Evolutionary conservation across 2,797 vertebrate genomes (phyloP), one percentile per base, ranked within the genome.

Genomic region (Todus mexicanus): DNA sequence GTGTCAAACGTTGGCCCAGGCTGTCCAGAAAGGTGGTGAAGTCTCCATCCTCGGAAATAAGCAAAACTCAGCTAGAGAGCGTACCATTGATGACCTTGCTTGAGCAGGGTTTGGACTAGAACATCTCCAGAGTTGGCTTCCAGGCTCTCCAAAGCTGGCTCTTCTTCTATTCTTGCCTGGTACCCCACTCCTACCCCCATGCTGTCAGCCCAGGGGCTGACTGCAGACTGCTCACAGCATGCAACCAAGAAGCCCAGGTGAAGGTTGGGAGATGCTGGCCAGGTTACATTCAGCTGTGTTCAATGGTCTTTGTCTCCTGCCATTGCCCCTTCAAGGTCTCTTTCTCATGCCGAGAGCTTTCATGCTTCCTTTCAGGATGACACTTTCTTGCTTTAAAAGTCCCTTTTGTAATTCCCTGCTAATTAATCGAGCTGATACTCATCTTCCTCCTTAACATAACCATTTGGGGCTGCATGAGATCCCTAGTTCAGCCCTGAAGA

Each of bases 171-270:
- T 25, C 25, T 22, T 37, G 47, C 12, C n/a, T 23, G 1, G 0
- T 63, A 9, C 4, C 23, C 14, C 17, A 47, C 19, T n/a, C n/a
- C n/a, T n/a, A n/a, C n/a, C n/a, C n/a, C n/a, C 11, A 5, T 31
- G 43, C 54, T 42, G 7, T 10, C 51, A 63, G 31, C 19, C 25
- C 69, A 37, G 42, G 38, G 40, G 43, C 23, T 69, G 45, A 51
- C 31, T 60, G 45, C 40, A 37, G 33, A 15, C 43, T 89, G 48
- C 43, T 53, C 23, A 5, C 5, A 4, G n/a, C 38, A 8, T 15
- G 27, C 4, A 3, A 19, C 9, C 1, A 3, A 37, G 19, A 65
- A 37, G n/a, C 13, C 17, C 7, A 5, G 7, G 4, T 11, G 15
- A 18, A 66, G 21, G 8, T 1, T 15, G 15, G 53, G 38, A 16